Conservation (phyloP, 1,140 invertebrate species). For the Caenorhabditis briggsae region DNA sequence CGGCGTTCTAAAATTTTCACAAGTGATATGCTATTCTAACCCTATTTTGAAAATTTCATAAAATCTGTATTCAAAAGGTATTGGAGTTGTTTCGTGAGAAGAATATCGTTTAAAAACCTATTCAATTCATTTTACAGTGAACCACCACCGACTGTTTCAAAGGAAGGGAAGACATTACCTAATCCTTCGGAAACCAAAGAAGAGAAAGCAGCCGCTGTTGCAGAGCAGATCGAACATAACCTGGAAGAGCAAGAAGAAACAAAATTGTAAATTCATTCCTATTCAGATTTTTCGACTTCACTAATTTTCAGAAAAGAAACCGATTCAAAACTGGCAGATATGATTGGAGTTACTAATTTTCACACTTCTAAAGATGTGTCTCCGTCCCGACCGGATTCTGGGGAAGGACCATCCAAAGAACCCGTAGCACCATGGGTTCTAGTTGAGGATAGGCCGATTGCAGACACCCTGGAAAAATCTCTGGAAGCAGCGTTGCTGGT, state of each 20-base stretch:
- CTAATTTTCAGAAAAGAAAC: slow-evolving; percentile 49
- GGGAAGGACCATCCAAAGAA: neutral
- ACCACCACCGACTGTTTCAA: too few species aligned
- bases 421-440: neutral
- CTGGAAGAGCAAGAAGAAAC: slow-evolving; percentile 23
- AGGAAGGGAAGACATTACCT: too few species aligned
- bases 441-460: neutral
- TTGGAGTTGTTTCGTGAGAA: too few species aligned
- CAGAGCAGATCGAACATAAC: neutral
- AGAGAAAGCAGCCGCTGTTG: neutral
- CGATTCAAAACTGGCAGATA: slow-evolving; percentile 57
- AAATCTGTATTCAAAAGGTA: too few species aligned
- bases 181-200: neutral
- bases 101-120: too few species aligned
- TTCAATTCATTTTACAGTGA: too few species aligned
- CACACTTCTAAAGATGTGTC: neutral
- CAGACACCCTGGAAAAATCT: slow-evolving; percentile 12
- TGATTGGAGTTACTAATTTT: slow-evolving; percentile 50
- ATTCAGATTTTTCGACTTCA: neutral
- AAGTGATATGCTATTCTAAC: too few species aligned
- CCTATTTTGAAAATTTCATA: too few species aligned
- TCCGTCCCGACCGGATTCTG: slow-evolving; percentile 21
- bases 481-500: slow-evolving; percentile 42
- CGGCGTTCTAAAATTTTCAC: too few species aligned
- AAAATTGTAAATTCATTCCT: neutral